phyloP scores from a whole-genome alignment of 2,797 vertebrate species.

The Myripristis murdjan region DNA sequence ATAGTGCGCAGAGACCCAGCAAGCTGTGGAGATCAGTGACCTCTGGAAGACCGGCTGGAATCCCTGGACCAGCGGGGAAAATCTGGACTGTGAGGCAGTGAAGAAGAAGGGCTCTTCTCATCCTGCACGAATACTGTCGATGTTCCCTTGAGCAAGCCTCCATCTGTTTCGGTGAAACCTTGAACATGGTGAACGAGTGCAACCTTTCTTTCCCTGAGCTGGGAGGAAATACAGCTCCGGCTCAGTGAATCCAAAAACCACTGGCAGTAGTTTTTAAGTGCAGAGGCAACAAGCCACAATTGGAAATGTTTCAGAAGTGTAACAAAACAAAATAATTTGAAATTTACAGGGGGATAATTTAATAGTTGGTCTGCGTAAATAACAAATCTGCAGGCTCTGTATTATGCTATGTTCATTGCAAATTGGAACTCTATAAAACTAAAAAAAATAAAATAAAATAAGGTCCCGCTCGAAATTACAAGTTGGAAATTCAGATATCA shows the following conservation, averaged over 20 bases:
- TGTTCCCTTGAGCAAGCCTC: background rate
- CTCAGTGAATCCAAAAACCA: background rate
- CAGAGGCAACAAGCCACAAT: too few species aligned
- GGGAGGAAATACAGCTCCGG: background rate
- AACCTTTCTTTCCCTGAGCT: background rate
- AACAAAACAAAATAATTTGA: background rate
- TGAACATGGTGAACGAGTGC: background rate
- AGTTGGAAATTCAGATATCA: too few species aligned
- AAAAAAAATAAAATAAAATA: too few species aligned
- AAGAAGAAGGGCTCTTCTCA: conserved; percentile 14
- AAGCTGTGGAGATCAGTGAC: conserved; percentile 9
- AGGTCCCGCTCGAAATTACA: too few species aligned
- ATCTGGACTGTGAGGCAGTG: background rate
- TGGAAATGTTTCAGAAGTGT: too few species aligned
- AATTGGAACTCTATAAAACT: too few species aligned
- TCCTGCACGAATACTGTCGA: background rate
- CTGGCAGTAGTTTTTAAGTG: too few species aligned
- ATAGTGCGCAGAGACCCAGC: too few species aligned
- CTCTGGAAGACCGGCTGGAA: conserved; percentile 8
- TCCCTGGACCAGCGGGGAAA: background rate
- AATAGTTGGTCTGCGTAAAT: background rate
- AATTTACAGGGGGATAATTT: background rate
- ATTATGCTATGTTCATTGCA: too few species aligned
- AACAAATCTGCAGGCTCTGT: background rate
- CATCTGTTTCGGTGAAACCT: background rate